Evolutionary conservation across 53 echinoderm and acorn worm species (phyloP).

Genomic region (Antedon mediterranea): DNA sequence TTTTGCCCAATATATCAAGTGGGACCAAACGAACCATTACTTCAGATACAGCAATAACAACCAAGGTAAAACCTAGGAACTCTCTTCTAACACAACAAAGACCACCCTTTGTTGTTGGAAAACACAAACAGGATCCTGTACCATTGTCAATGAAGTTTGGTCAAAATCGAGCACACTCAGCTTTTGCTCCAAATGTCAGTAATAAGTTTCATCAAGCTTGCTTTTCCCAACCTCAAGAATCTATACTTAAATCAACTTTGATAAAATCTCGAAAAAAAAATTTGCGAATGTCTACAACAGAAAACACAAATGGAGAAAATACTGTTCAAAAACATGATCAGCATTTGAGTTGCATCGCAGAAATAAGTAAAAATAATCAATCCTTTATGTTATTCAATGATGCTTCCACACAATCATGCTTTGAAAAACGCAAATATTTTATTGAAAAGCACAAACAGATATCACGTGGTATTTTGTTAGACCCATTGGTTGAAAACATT

Average conservation of each 20-base stretch:
- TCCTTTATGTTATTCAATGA: too few species aligned
- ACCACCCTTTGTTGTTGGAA: background rate
- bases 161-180: background rate
- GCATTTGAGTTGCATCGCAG: background rate
- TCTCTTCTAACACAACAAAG: background rate
- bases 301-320: background rate
- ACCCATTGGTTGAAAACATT: too few species aligned
- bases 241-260: background rate
- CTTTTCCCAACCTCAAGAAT: background rate
- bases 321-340: background rate
- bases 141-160: background rate
- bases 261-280: background rate
- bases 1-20: background rate
- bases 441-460: too few species aligned
- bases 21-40: too few species aligned
- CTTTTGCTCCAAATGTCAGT: background rate
- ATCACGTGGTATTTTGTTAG: too few species aligned
- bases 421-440: too few species aligned
- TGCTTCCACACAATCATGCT: too few species aligned
- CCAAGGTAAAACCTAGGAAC: background rate
- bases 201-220: background rate
- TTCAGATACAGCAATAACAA: too few species aligned
- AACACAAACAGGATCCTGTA: background rate
- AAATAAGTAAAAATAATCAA: too few species aligned
- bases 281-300: background rate